Base-by-base conservation (phyloP, 2,113 vertebrate genomes). In the Butorides virescens region DNA sequence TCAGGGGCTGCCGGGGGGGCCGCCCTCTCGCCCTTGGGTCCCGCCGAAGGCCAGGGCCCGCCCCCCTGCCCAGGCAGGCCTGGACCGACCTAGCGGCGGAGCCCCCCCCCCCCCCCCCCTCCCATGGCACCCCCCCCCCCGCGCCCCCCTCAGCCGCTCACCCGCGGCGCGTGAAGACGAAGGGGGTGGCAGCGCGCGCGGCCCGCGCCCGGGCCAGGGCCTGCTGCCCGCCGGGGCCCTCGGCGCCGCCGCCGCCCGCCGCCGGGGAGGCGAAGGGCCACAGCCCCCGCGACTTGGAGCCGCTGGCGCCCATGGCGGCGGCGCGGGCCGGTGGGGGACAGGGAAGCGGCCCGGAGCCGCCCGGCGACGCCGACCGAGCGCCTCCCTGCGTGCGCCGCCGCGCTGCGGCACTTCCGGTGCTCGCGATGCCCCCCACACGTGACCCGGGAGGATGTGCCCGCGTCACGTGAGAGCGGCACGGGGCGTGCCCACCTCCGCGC, bases 101-200 rank as follows among this genome's bases (percentile, higher is more conserved):
- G 14, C 30, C 6, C 19, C 39, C 55, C 21, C 59, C 25, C 27
- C 27, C 30, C 6, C 19, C 39, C 55, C 21, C 59, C 25, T 22
- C 27, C 80, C 74, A 4, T 2, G 53, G 20, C 30, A 44, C 26
- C 65, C 13, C 12, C 23, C 6, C 23, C 39, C 47, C 25, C 58
- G 20, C 27, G 27, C 37, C 36, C 18, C 7, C n/a, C 47, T 11
- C 53, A 5, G 19, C 6, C 50, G 92, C 96, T 98, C 98, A 99
- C 99, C 99, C 99, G 85, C 99, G 98, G 61, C 99, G 98, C 63
- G 98, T 99, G 97, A 99, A 99, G 88, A 99, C 98, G 97, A 99
- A 99, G 3, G 99, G 99, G 44, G 98, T 98, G 55, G 98, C 98
- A 49, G 95, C 98, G 90, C 98, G 98, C 75, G 95, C 96, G 46